Conservation (phyloP, 1,140 invertebrate species). For the Drosophila oshimai region DNA sequence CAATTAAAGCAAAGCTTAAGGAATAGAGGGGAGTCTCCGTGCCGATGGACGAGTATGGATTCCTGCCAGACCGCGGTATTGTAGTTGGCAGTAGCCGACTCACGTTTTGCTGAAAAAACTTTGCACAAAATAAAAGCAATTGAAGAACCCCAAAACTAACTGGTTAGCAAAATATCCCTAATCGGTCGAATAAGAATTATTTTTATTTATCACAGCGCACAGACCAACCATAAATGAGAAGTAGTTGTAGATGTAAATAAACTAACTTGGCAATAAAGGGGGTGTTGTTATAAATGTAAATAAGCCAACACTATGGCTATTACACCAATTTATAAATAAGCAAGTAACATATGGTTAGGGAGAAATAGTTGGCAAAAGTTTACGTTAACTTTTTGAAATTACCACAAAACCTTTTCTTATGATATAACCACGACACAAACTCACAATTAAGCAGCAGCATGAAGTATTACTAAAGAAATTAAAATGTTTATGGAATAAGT, state of each 20-base stretch:
- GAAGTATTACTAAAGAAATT: conserved; percentile 58
- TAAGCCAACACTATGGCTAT: not conserved
- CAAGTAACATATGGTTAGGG: no score
- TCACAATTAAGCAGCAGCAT: conserved; percentile 31
- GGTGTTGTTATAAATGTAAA: conserved; percentile 1
- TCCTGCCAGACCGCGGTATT: not conserved
- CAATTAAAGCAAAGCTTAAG: conserved; percentile 32
- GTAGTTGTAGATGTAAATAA: not conserved
- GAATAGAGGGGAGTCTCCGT: not conserved
- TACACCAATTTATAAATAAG: no score
- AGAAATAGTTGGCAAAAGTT: no score
- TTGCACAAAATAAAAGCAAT: not conserved
- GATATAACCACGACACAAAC: no score
- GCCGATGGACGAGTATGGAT: not conserved
- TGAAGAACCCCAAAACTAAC: not conserved
- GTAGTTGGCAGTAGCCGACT: no score
- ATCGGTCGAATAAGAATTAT: not conserved
- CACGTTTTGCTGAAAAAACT: no score
- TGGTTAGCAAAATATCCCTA: not conserved
- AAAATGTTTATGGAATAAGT: conserved; percentile 22
- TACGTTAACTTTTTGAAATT: no score
- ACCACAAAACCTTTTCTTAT: no score
- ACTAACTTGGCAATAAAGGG: not conserved
- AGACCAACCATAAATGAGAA: conserved; percentile 9
- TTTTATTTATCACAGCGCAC: not conserved